phyloP scores from a whole-genome alignment of 2,797 vertebrate genomes.

The Mastacembelus armatus region DNA sequence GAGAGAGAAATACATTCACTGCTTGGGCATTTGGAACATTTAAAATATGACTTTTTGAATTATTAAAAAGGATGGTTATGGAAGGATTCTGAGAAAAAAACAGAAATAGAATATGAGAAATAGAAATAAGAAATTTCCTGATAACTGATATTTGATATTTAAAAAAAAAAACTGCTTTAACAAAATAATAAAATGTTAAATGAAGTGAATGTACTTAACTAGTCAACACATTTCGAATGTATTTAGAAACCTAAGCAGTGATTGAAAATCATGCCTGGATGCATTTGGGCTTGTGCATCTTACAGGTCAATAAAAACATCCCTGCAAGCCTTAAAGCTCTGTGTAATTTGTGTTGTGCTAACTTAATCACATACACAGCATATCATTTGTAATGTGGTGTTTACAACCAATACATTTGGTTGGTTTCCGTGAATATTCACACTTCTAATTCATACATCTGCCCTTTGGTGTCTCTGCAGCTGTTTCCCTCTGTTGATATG shows the following conservation, averaged over 20 bases:
- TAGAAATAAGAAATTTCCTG: background rate
- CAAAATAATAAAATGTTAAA: background rate
- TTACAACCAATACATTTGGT: background rate
- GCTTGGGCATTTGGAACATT: conserved; percentile 22
- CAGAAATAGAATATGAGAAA: background rate
- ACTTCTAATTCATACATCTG: conserved; percentile 32
- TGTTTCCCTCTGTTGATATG: conserved; percentile 23
- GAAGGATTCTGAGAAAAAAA: background rate
- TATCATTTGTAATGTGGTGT: conserved; percentile 4
- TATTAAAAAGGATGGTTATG: conserved; percentile 1
- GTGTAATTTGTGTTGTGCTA: conserved; percentile 14
- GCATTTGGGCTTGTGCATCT: background rate
- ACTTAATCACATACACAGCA: background rate
- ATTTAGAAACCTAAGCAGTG: background rate
- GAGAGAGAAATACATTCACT: conserved; percentile 37
- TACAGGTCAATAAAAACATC: conserved; percentile 1
- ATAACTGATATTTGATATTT: conserved; percentile 1
- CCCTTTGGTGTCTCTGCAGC: conserved; percentile 12
- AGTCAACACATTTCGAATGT: background rate
- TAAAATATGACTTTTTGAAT: conserved; percentile 18
- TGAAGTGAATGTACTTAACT: background rate
- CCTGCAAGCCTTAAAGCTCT: background rate
- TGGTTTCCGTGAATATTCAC: conserved; percentile 28
- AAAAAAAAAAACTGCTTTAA: background rate
- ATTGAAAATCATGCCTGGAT: background rate